Evolutionary conservation across 1,140 invertebrate genomes (phyloP), one percentile per base, ranked within the genome.

Genomic region (Drosophila jambulina): DNA sequence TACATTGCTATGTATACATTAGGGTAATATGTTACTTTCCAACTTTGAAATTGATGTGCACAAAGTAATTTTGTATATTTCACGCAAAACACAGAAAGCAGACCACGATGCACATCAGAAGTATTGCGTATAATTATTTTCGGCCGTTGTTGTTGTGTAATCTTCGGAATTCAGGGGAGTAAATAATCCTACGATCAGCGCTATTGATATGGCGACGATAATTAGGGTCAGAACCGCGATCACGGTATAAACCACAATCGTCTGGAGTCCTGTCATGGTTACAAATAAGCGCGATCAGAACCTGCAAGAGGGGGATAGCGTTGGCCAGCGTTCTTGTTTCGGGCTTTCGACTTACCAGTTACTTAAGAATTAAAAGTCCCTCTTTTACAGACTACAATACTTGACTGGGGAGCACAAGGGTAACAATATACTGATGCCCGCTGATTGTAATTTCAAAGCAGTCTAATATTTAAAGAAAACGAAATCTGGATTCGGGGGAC

Each of bases 21-120:
- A 17, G 10, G 23, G 3, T 17, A 23, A 46, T 5, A 5, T 27
- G 3, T 4, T 1, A 8, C 17, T 46, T 46, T 48, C 1, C 5
- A 36, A 17, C 32, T 3, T 54, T 15, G 13, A 23, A 54, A 23
- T 53, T 21, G 8, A 32, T 13, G 12, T 32, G 3, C 29, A 19
- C 48, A 19, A 32, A 53, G 19, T 9, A 53, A 53, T 17, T 54
- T 54, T 23, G 51, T 21, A 36, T 23, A 36, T 17, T 54, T 23
- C 32, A 21, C 51, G 19, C 1, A 53, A 21, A 53, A 21, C 13
- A 17, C 19, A 21, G 13, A 53, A 34, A 21, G 29, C 17, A 15
- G 6, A 51, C 15, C 25, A 51, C 7, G 0, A 27, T 12, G 23
- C n/a, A n/a, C 17, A n/a, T 40, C 38, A 42, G 8, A 2, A 4